Evolutionary conservation across 92 coral and sea anemone species (phyloP).

Genomic region (Epizoanthus stellaris): DNA sequence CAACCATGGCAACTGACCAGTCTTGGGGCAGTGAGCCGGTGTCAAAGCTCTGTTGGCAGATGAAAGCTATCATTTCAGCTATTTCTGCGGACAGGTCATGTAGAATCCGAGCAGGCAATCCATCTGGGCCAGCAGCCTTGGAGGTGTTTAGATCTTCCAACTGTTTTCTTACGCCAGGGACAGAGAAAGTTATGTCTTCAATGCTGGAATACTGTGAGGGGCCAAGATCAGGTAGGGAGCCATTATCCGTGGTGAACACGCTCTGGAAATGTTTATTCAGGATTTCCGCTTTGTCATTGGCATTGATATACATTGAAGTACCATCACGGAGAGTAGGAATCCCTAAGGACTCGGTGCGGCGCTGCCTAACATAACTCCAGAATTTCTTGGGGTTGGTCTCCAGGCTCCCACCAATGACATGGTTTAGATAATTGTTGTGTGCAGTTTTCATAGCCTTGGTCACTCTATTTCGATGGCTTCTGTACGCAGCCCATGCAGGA

Average conservation of each 20-base stretch:
- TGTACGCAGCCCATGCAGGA: no score
- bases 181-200: no score
- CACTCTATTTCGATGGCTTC: no score
- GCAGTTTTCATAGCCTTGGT: conserved; percentile 32
- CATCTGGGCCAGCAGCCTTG: conserved; percentile 3
- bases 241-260: background rate
- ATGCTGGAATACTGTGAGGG: background rate
- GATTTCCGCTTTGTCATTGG: conserved; percentile 46
- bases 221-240: background rate
- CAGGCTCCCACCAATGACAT: conserved; percentile 39
- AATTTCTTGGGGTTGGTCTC: background rate
- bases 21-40: no score
- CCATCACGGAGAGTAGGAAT: no score
- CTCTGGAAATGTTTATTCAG: conserved; percentile 3
- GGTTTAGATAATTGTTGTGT: conserved; percentile 29
- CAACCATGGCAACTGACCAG: no score
- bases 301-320: background rate
- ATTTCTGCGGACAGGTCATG: background rate
- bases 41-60: no score
- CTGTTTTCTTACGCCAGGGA: background rate
- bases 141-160: background rate
- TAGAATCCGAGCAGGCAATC: background rate
- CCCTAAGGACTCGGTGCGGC: conserved; percentile 30
- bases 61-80: no score
- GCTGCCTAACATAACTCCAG: conserved; percentile 33